These are phyloP conservation scores for Mya arenaria DNA, from an alignment of 1,140 invertebrate species.

Conservation along the genomic window DNA sequence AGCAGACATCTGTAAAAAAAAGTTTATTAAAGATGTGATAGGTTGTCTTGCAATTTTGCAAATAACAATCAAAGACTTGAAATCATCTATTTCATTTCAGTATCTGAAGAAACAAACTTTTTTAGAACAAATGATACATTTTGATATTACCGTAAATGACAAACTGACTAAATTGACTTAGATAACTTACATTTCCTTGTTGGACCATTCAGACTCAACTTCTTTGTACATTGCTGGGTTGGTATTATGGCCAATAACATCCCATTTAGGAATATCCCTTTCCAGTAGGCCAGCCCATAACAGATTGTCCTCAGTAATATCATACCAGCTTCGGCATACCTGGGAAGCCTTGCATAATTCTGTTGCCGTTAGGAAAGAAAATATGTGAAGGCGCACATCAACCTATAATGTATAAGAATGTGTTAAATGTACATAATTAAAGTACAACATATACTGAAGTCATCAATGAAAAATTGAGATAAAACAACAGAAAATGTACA, in stretches of 20 bases:
- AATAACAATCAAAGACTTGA: too few relatives aligned
- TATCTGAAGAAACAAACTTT: too few relatives aligned
- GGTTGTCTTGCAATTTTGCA: too few relatives aligned
- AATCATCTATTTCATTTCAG: too few relatives aligned
- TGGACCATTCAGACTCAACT: conserved; percentile 73
- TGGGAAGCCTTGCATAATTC: conserved; percentile 65
- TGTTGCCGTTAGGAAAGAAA: conserved; percentile 69
- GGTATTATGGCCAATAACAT: conserved; percentile 69
- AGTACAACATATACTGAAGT: too few relatives aligned
- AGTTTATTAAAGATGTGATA: too few relatives aligned
- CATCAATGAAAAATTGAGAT: too few relatives aligned
- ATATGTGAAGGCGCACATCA: conserved; percentile 71
- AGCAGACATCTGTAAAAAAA: too few relatives aligned
- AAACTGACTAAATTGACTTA: background rate
- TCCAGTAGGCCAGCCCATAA: conserved; percentile 68
- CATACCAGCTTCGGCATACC: conserved; percentile 72
- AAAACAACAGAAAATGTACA: too few relatives aligned
- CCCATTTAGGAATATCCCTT: conserved; percentile 66
- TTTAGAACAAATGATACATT: background rate
- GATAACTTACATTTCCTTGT: conserved; percentile 75
- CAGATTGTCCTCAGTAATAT: conserved; percentile 67
- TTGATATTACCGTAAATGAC: background rate
- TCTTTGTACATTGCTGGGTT: conserved; percentile 75
- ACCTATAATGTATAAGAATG: conserved; percentile 68
- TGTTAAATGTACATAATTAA: too few relatives aligned